Conservation (phyloP, 92 coral and sea anemone species). For the Umimayanthus chanpuru region DNA sequence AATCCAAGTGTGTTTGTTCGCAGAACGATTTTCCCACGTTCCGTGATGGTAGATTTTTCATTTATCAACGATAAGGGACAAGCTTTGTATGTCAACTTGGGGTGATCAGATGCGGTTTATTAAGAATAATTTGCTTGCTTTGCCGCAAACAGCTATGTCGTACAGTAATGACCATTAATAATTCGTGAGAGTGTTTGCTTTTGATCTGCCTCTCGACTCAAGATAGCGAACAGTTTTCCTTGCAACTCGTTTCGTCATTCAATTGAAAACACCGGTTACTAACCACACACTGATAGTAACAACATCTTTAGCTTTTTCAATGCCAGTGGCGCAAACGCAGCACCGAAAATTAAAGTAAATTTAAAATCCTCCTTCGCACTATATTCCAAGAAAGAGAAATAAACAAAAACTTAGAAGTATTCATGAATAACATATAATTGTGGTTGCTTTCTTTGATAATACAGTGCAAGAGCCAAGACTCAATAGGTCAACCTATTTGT, state of each 20-base stretch:
- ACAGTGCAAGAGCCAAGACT: not conserved
- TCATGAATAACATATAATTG: conserved; percentile 5
- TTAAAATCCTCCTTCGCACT: not conserved
- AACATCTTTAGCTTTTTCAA: no score
- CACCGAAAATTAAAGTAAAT: not conserved
- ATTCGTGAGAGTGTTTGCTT: not conserved
- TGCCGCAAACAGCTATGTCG: not conserved
- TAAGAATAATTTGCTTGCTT: not conserved
- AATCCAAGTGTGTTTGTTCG: not conserved
- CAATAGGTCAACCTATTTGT: not conserved
- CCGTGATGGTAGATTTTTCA: no score
- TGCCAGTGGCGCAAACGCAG: no score
- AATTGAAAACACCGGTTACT: not conserved
- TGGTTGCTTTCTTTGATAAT: conserved; percentile 10
- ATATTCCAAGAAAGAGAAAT: not conserved
- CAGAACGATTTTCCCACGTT: not conserved
- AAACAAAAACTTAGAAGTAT: not conserved
- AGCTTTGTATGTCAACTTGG: not conserved
- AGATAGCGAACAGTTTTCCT: not conserved
- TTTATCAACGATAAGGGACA: not conserved
- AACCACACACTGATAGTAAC: not conserved
- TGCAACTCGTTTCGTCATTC: not conserved
- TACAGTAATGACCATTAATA: not conserved
- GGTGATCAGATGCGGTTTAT: not conserved
- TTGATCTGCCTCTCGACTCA: not conserved